Base-by-base conservation (phyloP, 2,888 invertebrate genomes). In the Ichneumon xanthorius region DNA sequence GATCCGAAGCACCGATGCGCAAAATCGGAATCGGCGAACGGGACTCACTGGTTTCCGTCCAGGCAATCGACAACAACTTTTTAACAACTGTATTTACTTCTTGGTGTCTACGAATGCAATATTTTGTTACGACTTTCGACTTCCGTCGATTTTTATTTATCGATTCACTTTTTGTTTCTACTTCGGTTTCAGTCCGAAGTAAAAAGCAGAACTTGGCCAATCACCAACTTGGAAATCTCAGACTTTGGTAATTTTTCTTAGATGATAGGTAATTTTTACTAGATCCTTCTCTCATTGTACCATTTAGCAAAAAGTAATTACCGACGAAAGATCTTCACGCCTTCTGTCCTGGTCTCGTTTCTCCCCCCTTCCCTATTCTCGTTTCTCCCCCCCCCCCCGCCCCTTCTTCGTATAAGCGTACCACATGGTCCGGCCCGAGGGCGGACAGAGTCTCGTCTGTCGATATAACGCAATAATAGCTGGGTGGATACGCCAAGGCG, bases 1-100 rank as follows among this genome's bases (percentile, higher is more conserved):
- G 67, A 85, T 81, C 55, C 68, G 40, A 73, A 50, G 61, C 79
- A 58, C 58, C 50, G n/a, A 48, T 37, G 45, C 30, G n/a, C 63
- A 50, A 63, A 65, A n/a, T 33, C 19, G 33, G n/a, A 0, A 53
- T 30, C 1, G 1, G 40, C 6, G 67, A 80, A 37, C 63, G 9
- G 9, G 61, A 77, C 33, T 16, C 45, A 48, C 45, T 16, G 16
- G 4, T 48, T 40, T 40, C 11, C 16, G 16, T 48, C 45, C 16
- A 16, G 45, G 14, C 45, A 48, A 48, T 48, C 6, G 16, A 48
- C 16, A 48, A 16, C 14, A 16, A 48, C 16, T 48, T 48, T 16
- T 48, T 48, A 0, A 4, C 0, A 48, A 48, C 16, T 14, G 45
- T 16, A 48, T 48, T 48, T 5, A 48, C 16, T 48, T 48, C 16